These are phyloP conservation scores for Sinocyclocheilus anophthalmus DNA, from an alignment of 2,113 vertebrate genomes.

Conservation along the genomic window DNA sequence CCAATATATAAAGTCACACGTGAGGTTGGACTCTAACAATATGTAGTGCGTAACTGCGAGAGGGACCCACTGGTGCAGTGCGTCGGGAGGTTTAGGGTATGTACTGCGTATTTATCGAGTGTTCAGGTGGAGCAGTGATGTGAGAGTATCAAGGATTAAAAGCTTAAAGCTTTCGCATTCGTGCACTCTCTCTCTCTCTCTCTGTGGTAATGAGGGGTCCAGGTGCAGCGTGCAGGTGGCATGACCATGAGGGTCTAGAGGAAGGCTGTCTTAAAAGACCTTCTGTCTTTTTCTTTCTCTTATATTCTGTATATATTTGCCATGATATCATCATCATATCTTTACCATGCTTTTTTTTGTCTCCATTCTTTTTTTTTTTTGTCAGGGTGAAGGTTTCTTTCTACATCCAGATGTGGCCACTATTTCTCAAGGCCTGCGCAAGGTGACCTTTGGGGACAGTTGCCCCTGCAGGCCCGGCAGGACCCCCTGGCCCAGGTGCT, in stretches of 20 bases:
- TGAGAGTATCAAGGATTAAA: no score
- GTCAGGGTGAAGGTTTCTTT: slow-evolving; percentile 96
- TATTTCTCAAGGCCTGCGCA: slow-evolving; percentile 89
- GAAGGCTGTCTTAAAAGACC: slow-evolving; percentile 63
- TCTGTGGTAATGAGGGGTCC: slow-evolving; percentile 64
- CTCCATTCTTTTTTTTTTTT: slow-evolving; percentile 69
- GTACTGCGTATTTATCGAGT: no score
- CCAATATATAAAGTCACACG: neutral
- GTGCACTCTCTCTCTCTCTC: slow-evolving; percentile 46
- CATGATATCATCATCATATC: slow-evolving; percentile 61
- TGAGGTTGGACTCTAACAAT: no score
- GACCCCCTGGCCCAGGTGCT: slow-evolving; percentile 83
- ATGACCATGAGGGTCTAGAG: slow-evolving; percentile 67
- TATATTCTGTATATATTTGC: slow-evolving; percentile 53
- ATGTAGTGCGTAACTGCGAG: neutral
- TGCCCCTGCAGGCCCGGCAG: slow-evolving; percentile 79
- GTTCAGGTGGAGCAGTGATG: slow-evolving; percentile 61
- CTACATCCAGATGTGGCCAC: slow-evolving; percentile 97
- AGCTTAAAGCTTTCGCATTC: no score
- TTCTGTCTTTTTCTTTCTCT: slow-evolving; percentile 20
- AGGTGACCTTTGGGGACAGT: slow-evolving; percentile 89
- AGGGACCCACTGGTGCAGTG: no score
- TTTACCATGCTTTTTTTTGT: slow-evolving; percentile 39
- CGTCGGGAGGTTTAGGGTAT: no score
- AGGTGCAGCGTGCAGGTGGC: slow-evolving; percentile 76